Percentiles rank a stretch among this genome's conserved stretches.
Conservation (phyloP, 2,113 vertebrate species). For the Gambusia affinis region DNA sequence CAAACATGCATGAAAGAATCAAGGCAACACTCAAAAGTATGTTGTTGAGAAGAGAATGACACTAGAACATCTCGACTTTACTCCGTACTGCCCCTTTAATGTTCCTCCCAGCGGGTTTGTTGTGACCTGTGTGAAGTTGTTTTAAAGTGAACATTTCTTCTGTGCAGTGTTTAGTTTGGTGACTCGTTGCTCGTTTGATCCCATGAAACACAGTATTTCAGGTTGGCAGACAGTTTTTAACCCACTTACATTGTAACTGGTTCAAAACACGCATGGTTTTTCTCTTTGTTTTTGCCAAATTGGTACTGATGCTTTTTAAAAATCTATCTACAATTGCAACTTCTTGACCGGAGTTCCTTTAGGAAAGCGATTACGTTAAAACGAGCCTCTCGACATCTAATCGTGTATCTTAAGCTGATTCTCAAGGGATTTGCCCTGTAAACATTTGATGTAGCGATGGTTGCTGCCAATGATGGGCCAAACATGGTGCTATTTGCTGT, state of each 20-base stretch:
- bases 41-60: too few relatives aligned
- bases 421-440: constrained; percentile 46
- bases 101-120: constrained; percentile 30
- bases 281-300: constrained; percentile 62
- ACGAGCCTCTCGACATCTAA: constrained; percentile 24
- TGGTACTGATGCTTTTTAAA: constrained; percentile 8
- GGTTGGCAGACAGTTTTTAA: constrained; percentile 13
- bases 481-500: constrained; percentile 71
- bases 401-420: constrained; percentile 14
- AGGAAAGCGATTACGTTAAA: constrained; percentile 58
- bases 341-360: constrained; percentile 23
- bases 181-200: constrained; percentile 24
- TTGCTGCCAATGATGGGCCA: constrained; percentile 34
- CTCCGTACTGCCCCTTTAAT: not conserved
- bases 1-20: too few relatives aligned
- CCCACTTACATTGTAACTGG: constrained; percentile 18
- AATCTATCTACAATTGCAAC: constrained; percentile 18
- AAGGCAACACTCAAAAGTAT: too few relatives aligned
- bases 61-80: too few relatives aligned
- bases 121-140: constrained; percentile 31
- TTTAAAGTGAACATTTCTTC: constrained; percentile 41
- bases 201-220: constrained; percentile 41
- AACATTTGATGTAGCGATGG: constrained; percentile 44
- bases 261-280: constrained; percentile 24
- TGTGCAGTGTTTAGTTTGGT: constrained; percentile 25